Conservation (phyloP, 2,113 vertebrate genomes). For the Sinosuthora webbiana region DNA sequence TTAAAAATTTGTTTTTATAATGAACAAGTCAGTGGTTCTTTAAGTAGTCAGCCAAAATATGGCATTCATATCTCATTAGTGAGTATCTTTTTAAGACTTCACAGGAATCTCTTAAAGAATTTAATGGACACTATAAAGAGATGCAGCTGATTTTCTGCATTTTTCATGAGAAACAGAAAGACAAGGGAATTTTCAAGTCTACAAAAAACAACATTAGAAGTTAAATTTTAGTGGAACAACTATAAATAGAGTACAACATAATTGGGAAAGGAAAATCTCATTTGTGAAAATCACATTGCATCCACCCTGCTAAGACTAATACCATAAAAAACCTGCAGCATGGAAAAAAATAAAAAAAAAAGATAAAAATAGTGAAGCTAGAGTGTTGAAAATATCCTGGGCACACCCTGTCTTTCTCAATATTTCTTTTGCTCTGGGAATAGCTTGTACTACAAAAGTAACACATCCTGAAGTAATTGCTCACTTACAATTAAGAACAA, state of each 20-base stretch:
- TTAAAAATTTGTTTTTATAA: slow-evolving; percentile 14
- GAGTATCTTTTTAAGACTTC: slow-evolving; percentile 13
- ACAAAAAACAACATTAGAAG: slow-evolving; percentile 47
- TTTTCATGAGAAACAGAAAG: slow-evolving; percentile 56
- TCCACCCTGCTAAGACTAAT: background rate
- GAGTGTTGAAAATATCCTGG: background rate
- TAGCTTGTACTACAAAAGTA: background rate
- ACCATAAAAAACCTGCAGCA: background rate
- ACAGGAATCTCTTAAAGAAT: slow-evolving; percentile 31
- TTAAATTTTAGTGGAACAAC: slow-evolving; percentile 43
- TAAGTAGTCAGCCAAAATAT: background rate
- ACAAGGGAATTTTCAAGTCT: slow-evolving; percentile 31
- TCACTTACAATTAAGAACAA: slow-evolving; percentile 52
- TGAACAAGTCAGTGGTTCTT: background rate
- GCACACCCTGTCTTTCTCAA: background rate
- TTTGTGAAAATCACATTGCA: slow-evolving; percentile 25
- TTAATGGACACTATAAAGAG: slow-evolving; percentile 62
- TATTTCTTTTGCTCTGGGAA: slow-evolving; percentile 5
- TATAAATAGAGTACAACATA: slow-evolving; percentile 47
- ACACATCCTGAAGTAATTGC: slow-evolving; percentile 58
- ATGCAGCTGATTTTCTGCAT: slow-evolving; percentile 47
- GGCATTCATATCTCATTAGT: slow-evolving; percentile 43
- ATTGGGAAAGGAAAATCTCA: slow-evolving; percentile 12
- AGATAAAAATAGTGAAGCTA: background rate
- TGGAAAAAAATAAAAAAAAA: background rate